Percentiles rank a stretch among this genome's conserved stretches.
Evolutionary conservation across 2,113 vertebrate genomes (phyloP).

Genomic region (Anser brachyrhynchus): DNA sequence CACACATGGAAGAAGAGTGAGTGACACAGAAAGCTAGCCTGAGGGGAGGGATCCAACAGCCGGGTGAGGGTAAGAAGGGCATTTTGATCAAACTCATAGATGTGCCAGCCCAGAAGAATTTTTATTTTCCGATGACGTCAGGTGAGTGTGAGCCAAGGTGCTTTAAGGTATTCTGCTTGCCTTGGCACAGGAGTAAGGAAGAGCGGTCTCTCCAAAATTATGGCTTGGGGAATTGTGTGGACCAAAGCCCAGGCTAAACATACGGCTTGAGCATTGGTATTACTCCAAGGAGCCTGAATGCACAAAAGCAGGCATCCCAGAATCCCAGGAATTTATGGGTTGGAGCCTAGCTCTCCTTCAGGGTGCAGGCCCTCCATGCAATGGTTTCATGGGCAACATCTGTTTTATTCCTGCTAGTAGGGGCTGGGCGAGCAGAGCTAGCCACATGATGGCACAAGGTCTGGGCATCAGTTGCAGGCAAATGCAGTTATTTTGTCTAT

Average conservation of each 20-base stretch:
- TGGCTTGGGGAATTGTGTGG: not conserved
- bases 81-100: not conserved
- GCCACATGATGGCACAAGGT: not conserved
- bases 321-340: not conserved
- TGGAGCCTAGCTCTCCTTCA: not conserved
- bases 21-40: not conserved
- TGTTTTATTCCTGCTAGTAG: not conserved
- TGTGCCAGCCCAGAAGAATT: not conserved
- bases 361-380: not conserved
- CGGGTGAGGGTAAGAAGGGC: not conserved
- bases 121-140: not conserved
- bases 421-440: not conserved
- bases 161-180: not conserved
- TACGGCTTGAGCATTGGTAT: not conserved
- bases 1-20: not conserved
- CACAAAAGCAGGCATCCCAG: not conserved
- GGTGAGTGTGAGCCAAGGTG: not conserved
- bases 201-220: not conserved
- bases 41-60: fast-evolving
- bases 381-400: not conserved
- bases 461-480: not conserved
- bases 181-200: not conserved
- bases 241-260: not conserved
- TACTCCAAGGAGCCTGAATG: not conserved
- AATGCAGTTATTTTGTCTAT: not conserved